These are phyloP conservation scores for Lagorchestes hirsutus DNA, from an alignment of 2,797 vertebrate genomes.

Conservation along the genomic window DNA sequence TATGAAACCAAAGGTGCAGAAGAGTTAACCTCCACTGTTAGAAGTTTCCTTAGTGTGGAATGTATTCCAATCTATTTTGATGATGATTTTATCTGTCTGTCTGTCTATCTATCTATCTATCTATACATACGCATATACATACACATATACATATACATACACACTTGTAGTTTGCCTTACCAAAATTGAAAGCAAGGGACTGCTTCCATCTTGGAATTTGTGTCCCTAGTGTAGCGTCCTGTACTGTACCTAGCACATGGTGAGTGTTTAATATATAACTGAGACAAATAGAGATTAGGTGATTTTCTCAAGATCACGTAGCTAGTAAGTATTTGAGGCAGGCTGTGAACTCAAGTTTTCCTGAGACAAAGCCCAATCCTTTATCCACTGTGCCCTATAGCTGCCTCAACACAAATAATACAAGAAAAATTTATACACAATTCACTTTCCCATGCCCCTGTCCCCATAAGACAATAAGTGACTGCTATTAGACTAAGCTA, in stretches of 20 bases:
- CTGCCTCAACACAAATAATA: not conserved
- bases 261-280: not conserved
- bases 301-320: not conserved
- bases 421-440: not conserved
- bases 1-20: not conserved
- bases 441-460: not conserved
- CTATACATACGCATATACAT: no score
- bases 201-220: not conserved
- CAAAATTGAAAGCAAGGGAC: not conserved
- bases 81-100: no score
- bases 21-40: not conserved
- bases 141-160: no score
- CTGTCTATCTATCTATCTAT: no score
- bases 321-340: not conserved
- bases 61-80: no score
- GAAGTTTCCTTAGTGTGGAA: not conserved
- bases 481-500: not conserved
- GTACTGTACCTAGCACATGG: not conserved
- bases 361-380: not conserved
- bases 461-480: not conserved
- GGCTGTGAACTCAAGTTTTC: not conserved
- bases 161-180: not conserved
- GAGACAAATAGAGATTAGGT: not conserved
- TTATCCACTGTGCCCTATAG: not conserved
- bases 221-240: no score